Percentiles rank a stretch among this genome's conserved stretches.
These are phyloP conservation scores for Iguana delicatissima DNA, from an alignment of 2,797 vertebrate genomes.

Conservation along the genomic window DNA sequence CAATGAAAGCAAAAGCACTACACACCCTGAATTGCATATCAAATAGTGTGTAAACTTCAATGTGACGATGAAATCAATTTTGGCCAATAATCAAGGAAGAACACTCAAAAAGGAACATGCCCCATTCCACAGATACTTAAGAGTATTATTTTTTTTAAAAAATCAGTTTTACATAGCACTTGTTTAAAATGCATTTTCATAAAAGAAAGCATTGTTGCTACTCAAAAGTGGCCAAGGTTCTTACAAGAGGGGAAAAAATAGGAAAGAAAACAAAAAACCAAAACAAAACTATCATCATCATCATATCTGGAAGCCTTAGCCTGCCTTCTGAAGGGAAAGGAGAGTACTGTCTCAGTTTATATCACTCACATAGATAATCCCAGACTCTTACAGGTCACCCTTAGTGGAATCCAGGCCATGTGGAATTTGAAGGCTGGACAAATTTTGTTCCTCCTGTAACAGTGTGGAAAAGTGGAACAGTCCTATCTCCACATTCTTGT, in stretches of 20 bases:
- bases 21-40: too few species aligned
- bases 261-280: not conserved
- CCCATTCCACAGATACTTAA: not conserved
- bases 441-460: not conserved
- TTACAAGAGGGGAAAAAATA: not conserved
- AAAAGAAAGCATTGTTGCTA: slow-evolving; percentile 2
- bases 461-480: too few species aligned
- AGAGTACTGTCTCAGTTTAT: too few species aligned
- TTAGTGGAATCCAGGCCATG: not conserved
- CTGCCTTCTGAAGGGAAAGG: too few species aligned
- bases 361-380: not conserved
- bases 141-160: too few species aligned
- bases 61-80: not conserved
- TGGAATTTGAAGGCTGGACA: not conserved
- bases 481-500: too few species aligned
- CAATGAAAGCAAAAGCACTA: not conserved
- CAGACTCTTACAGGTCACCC: not conserved
- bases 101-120: slow-evolving; percentile 5
- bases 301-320: not conserved
- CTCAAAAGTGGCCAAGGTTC: not conserved
- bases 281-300: not conserved
- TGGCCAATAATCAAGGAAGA: slow-evolving; percentile 1
- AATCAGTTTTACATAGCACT: not conserved
- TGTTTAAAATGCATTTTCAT: rapidly evolving
- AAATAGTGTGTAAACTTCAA: not conserved